Evolutionary conservation across 2,888 invertebrate species (phyloP).

Genomic region (Eupsilia transversa): DNA sequence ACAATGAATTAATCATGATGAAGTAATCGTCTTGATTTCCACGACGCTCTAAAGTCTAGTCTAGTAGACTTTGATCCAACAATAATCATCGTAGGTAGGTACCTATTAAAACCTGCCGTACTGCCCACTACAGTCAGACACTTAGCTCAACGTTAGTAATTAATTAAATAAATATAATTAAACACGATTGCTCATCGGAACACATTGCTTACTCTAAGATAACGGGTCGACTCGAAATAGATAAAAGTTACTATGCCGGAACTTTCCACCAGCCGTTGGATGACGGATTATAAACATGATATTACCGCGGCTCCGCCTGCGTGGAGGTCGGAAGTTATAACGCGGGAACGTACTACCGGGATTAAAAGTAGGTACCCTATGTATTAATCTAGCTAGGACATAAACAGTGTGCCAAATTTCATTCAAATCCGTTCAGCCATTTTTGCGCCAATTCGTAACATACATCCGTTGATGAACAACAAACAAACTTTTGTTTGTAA

Average conservation of each 20-base stretch:
- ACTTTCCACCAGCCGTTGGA: slow-evolving; percentile 45
- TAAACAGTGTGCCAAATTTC: too few species aligned
- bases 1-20: slow-evolving; percentile 10
- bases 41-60: slow-evolving; percentile 8
- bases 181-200: slow-evolving; percentile 16
- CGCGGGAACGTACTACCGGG: too few species aligned
- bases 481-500: too few species aligned
- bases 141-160: slow-evolving; percentile 18
- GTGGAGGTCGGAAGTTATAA: background rate
- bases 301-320: background rate
- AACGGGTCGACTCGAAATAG: slow-evolving; percentile 44
- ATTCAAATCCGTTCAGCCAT: too few species aligned
- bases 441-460: too few species aligned
- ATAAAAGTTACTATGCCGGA: slow-evolving; percentile 67
- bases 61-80: slow-evolving; percentile 26
- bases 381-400: background rate
- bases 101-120: slow-evolving; percentile 1
- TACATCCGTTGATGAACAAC: too few species aligned
- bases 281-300: slow-evolving; percentile 8
- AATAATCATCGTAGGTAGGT: background rate
- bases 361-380: background rate
- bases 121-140: slow-evolving; percentile 2
- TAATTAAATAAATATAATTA: slow-evolving; percentile 31
- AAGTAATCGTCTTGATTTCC: too few species aligned
- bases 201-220: slow-evolving; percentile 36